Evolutionary conservation across 2,797 vertebrate genomes (phyloP).

Genomic region (Acanthornis magna): DNA sequence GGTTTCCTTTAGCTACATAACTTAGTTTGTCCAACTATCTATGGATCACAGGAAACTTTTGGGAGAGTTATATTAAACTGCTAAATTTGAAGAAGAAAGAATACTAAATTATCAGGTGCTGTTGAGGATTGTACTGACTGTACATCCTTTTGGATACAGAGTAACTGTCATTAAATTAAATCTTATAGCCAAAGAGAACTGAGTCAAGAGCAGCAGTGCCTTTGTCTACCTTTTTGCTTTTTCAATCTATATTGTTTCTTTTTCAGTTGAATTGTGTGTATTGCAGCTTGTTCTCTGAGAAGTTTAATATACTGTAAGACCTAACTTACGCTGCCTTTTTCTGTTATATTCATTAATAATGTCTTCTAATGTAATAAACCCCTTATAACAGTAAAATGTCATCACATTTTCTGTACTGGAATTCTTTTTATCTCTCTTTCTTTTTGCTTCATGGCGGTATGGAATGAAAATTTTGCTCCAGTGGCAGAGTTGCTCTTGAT

Average conservation of each 20-base stretch:
- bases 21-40: background rate
- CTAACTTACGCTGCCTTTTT: background rate
- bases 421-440: background rate
- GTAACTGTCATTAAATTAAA: background rate
- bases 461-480: background rate
- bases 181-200: background rate
- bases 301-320: background rate
- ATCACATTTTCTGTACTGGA: background rate
- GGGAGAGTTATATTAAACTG: background rate
- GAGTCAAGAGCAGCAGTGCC: background rate
- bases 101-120: background rate
- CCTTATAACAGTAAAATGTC: background rate
- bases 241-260: background rate
- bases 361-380: background rate
- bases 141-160: background rate
- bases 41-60: background rate
- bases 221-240: background rate
- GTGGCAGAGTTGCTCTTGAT: background rate
- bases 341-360: background rate
- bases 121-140: background rate
- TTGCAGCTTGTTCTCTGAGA: background rate
- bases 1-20: background rate
- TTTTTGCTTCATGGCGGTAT: background rate
- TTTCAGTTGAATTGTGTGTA: fast-evolving
- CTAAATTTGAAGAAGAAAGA: background rate